phyloP scores from a whole-genome alignment of 2,888 invertebrate species.

The Chalcosyrphus nemorum region DNA sequence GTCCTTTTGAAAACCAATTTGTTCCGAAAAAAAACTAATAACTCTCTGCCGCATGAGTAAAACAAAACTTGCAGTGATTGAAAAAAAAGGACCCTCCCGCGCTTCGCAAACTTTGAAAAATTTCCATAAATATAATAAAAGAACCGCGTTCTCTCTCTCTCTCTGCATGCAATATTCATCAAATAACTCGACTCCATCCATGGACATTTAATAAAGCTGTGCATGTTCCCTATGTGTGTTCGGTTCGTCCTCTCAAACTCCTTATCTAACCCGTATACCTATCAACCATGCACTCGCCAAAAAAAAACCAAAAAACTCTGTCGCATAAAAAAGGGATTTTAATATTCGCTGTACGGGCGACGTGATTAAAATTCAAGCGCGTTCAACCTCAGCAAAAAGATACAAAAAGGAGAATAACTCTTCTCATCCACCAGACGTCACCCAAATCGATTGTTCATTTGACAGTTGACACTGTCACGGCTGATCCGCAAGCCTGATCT shows the following conservation, averaged over 20 bases:
- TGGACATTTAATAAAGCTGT: background rate
- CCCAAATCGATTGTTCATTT: constrained; percentile 68
- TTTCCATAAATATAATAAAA: constrained; percentile 1
- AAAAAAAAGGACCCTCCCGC: background rate
- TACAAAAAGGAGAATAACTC: constrained; percentile 1
- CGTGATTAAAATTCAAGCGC: constrained; percentile 52
- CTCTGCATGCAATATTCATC: constrained; percentile 59
- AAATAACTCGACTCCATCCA: background rate
- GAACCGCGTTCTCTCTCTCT: constrained; percentile 28
- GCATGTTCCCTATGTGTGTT: background rate
- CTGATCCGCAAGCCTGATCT: constrained; percentile 50
- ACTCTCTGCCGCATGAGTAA: background rate
- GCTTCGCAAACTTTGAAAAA: background rate
- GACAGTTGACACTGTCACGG: constrained; percentile 71
- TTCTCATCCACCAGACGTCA: constrained; percentile 18
- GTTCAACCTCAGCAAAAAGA: background rate
- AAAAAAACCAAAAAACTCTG: background rate
- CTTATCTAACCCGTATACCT: background rate
- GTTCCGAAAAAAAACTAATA: background rate
- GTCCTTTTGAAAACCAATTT: no score
- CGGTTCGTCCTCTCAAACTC: background rate
- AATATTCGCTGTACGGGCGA: constrained; percentile 37
- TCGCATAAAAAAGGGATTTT: constrained; percentile 21
- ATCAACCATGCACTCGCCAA: background rate
- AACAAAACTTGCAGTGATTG: background rate